Percentiles rank a stretch among this genome's conserved stretches.
Evolutionary conservation across 2,888 invertebrate genomes (phyloP).

Genomic region (Anaspis maculata): DNA sequence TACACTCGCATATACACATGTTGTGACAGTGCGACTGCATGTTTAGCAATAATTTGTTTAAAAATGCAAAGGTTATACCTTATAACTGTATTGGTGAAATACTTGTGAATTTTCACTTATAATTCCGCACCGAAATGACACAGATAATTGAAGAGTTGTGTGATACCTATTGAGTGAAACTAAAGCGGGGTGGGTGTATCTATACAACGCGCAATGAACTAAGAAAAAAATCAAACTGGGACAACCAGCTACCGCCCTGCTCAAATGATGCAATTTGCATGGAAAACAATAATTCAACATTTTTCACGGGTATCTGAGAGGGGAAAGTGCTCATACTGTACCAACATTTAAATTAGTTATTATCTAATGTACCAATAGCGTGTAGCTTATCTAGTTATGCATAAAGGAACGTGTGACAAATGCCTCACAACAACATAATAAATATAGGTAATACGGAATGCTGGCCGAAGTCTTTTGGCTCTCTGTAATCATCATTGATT

Average conservation of each 20-base stretch:
- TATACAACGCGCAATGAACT: too few relatives aligned
- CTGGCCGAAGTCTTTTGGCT: too few relatives aligned
- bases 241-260: slow-evolving; percentile 8
- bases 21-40: slow-evolving; percentile 8
- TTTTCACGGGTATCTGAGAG: slow-evolving; percentile 13
- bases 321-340: too few relatives aligned
- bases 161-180: too few relatives aligned
- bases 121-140: background rate
- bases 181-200: slow-evolving; percentile 6
- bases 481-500: too few relatives aligned
- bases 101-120: too few relatives aligned
- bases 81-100: slow-evolving; percentile 5
- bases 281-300: slow-evolving; percentile 12
- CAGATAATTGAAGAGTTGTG: background rate
- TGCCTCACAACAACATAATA: too few relatives aligned
- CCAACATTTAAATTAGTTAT: slow-evolving; percentile 30
- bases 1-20: slow-evolving; percentile 5
- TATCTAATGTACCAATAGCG: slow-evolving; percentile 26
- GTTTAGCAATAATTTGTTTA: slow-evolving; percentile 10
- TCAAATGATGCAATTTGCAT: slow-evolving; percentile 8
- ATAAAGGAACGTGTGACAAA: slow-evolving; percentile 7
- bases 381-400: slow-evolving; percentile 18
- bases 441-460: too few relatives aligned
- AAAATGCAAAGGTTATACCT: slow-evolving; percentile 11
- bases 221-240: slow-evolving; percentile 11